These are phyloP conservation scores for Cataglyphis cursor DNA, from an alignment of 2,888 invertebrate genomes.

Conservation along the genomic window DNA sequence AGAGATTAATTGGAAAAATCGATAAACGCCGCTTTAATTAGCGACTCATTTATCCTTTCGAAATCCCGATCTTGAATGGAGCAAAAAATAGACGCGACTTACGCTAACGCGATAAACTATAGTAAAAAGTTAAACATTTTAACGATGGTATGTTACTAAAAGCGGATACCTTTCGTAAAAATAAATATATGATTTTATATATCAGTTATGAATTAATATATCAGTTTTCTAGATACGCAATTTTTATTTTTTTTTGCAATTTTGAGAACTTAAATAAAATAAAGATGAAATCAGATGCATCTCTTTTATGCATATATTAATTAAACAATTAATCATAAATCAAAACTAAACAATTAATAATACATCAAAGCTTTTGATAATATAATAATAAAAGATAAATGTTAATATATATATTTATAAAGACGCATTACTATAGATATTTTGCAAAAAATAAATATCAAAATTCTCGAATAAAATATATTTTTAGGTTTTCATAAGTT, in stretches of 20 bases:
- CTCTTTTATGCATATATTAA: not conserved
- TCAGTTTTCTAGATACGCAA: not conserved
- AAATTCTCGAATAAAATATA: not conserved
- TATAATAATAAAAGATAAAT: not conserved
- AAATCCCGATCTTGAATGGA: not conserved
- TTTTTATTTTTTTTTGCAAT: not conserved
- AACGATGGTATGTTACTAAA: not conserved
- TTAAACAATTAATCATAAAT: not conserved
- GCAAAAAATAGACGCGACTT: slow-evolving; percentile 1
- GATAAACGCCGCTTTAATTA: slow-evolving; percentile 2
- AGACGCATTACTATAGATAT: not conserved
- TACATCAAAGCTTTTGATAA: not conserved
- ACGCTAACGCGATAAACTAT: not conserved
- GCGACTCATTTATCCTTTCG: not conserved
- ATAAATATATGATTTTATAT: not conserved
- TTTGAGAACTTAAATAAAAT: not conserved
- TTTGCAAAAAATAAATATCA: not conserved
- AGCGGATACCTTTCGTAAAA: not conserved
- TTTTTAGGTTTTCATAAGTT: not conserved
- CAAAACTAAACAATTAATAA: not conserved
- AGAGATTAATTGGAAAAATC: not conserved
- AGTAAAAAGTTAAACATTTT: not conserved
- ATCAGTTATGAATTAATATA: no score
- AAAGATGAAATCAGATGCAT: not conserved
- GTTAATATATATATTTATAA: not conserved